A percentile compares a stretch with the other conserved stretches of the same genome.
Conservation (phyloP, 2,888 invertebrate genomes). For the Serripes groenlandicus region DNA sequence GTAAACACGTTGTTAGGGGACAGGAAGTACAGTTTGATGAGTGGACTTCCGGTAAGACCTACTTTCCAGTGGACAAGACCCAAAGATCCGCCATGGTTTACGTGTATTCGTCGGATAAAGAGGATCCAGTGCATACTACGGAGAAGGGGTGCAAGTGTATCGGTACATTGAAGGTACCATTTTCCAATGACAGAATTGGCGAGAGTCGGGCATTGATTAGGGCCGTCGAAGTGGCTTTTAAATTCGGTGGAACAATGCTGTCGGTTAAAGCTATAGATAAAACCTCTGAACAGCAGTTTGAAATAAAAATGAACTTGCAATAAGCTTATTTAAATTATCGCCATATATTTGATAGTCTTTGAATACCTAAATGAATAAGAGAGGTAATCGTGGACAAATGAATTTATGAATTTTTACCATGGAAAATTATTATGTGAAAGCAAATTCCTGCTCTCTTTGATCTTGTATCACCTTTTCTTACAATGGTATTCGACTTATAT, state of each 20-base stretch:
- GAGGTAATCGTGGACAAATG: background rate
- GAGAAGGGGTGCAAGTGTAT: slow-evolving; percentile 48
- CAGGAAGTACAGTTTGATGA: slow-evolving; percentile 46
- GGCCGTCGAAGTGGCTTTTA: slow-evolving; percentile 47
- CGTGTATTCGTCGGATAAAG: slow-evolving; percentile 41
- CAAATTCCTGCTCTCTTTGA: background rate
- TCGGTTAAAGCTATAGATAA: slow-evolving; percentile 39
- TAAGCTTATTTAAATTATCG: background rate
- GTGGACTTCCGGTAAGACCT: slow-evolving; percentile 50
- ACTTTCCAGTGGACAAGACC: slow-evolving; percentile 35
- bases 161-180: slow-evolving; percentile 42
- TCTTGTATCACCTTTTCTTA: background rate
- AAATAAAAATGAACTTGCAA: background rate
- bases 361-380: background rate
- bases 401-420: background rate
- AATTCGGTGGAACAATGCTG: slow-evolving; percentile 57
- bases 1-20: slow-evolving; percentile 47
- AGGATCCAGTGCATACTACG: slow-evolving; percentile 49
- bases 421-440: background rate
- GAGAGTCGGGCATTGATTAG: background rate
- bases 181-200: background rate
- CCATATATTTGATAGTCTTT: background rate
- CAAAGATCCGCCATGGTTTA: slow-evolving; percentile 31
- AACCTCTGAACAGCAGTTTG: background rate
- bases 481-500: too few relatives aligned